Evolutionary conservation across 2,113 vertebrate genomes (phyloP).

Genomic region (Bubo bubo): DNA sequence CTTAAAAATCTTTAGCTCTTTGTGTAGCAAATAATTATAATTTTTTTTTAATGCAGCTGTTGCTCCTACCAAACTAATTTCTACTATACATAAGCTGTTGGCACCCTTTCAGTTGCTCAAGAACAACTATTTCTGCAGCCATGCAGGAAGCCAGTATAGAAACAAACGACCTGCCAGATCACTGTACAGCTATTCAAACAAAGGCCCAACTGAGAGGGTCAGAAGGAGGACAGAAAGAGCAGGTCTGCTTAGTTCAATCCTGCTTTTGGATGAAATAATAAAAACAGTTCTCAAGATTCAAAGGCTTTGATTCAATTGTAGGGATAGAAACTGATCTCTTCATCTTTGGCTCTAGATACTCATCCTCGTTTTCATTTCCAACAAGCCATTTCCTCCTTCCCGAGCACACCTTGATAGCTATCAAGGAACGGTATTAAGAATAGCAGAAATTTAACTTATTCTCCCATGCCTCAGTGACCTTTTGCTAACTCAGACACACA

Average conservation of each 20-base stretch:
- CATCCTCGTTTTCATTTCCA: neutral
- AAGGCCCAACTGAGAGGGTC: neutral
- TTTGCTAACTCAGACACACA: neutral
- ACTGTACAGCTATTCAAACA: constrained; percentile 10
- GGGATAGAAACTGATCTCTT: neutral
- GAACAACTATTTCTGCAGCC: neutral
- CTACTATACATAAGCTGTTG: neutral
- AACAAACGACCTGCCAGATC: constrained; percentile 5
- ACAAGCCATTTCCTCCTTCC: neutral
- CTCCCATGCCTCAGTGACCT: neutral
- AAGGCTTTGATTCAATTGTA: neutral
- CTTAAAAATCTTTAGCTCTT: neutral
- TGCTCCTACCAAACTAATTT: neutral
- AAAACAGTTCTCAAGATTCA: neutral
- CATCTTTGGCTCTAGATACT: neutral
- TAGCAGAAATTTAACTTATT: neutral
- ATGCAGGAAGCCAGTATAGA: neutral
- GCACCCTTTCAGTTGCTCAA: neutral
- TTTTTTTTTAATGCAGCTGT: neutral
- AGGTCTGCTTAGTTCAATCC: neutral
- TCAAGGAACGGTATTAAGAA: neutral
- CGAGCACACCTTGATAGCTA: neutral
- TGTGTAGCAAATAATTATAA: too few relatives aligned
- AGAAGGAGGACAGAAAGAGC: neutral
- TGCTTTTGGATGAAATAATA: neutral